A percentile compares a stretch with the other conserved stretches of the same genome.
Evolutionary conservation across 35 echinoderm and acorn worm genomes (phyloP).

Genomic region (Anneissia japonica): DNA sequence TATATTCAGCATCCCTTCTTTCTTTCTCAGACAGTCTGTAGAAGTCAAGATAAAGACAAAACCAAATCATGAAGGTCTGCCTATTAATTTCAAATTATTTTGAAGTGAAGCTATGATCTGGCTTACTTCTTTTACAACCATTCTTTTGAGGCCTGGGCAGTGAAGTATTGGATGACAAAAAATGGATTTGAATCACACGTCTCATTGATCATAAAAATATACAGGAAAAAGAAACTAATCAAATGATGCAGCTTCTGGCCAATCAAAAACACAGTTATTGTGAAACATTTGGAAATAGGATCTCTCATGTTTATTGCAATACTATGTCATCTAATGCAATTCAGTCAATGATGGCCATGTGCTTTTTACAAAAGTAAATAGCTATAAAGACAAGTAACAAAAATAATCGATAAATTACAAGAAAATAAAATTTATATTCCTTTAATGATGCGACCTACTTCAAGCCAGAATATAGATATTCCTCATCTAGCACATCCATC

Average conservation of each 20-base stretch:
- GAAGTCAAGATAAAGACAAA: neutral
- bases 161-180: neutral
- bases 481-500: slow-evolving; percentile 75
- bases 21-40: slow-evolving; percentile 69
- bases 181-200: neutral
- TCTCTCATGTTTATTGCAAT: too few relatives aligned
- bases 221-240: too few relatives aligned
- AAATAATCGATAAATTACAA: too few relatives aligned
- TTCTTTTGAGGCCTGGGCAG: neutral
- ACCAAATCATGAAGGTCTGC: too few relatives aligned
- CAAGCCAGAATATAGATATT: slow-evolving; percentile 63
- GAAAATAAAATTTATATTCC: too few relatives aligned
- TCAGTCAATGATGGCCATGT: too few relatives aligned
- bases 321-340: too few relatives aligned
- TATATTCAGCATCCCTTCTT: slow-evolving; percentile 70
- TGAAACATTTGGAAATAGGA: too few relatives aligned
- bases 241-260: too few relatives aligned
- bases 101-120: neutral
- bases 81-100: neutral
- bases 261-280: too few relatives aligned
- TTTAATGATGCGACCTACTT: slow-evolving; percentile 68
- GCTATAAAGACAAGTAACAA: too few relatives aligned
- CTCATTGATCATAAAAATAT: neutral
- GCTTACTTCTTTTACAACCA: slow-evolving; percentile 5
- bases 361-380: too few relatives aligned